Base-by-base conservation (phyloP, 1,140 invertebrate genomes). In the Homarus americanus region DNA sequence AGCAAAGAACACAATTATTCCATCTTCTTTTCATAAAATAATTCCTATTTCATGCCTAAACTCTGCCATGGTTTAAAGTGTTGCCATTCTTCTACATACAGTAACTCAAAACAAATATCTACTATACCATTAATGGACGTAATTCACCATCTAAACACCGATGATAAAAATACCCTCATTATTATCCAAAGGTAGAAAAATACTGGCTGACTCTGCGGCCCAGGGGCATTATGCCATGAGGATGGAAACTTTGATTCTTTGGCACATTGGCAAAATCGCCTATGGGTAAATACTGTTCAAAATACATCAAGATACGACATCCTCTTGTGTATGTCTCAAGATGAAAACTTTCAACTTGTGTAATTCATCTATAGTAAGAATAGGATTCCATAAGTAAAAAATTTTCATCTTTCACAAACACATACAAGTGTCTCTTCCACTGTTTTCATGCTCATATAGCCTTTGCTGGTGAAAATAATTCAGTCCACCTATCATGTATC, bases 161-260 rank as follows among this genome's bases (percentile, higher is more conserved):
- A 38, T 87, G 84, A 87, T 87, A 87, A 87, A 87, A 87, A 87
- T 87, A 87, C 84, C 84, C 84, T 87, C 53, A 79, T 78, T 78
- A 76, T 87, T 87, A 87, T 87, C 84, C 84, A 87, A 87, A 87
- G 72, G 84, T 87, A 87, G 41, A 87, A 87, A 87, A 87, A 87
- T 87, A 87, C 75, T 87, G 84, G 73, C 72, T 87, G 84, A 87
- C 73, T 87, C 84, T 87, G 84, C 72, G 72, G 72, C 84, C 84
- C 49, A 72, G 44, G 40, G 84, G 63, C 63, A 40, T 83, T 63
- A 83, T 69, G 73, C 73, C 84, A 78, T n/a, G 53, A 76, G 84
- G 84, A 87, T 87, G 84, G 84, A 87, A 24, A 76, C 72, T 87
- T 78, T 87, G 73, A 87, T 87, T 87, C 84, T 76, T 87, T 87